Percentiles rank a stretch among this genome's conserved stretches.
These are phyloP conservation scores for Brachionus manjavacas DNA, from an alignment of 1,140 invertebrate species.

Conservation along the genomic window DNA sequence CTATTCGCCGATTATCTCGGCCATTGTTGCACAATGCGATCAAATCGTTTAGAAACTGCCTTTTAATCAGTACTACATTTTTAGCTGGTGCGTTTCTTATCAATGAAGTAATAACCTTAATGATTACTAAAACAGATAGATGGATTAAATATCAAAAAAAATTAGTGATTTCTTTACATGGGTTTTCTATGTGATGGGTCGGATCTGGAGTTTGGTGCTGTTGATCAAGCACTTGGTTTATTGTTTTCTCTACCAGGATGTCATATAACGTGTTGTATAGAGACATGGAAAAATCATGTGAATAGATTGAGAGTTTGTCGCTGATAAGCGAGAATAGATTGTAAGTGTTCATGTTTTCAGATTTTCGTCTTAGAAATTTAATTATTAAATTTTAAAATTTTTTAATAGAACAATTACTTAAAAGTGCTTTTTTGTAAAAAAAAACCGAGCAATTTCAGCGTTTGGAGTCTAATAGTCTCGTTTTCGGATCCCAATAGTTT, in stretches of 20 bases:
- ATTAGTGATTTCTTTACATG: conserved; percentile 68
- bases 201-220: conserved; percentile 87
- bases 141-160: background rate
- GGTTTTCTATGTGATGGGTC: conserved; percentile 90
- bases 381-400: background rate
- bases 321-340: conserved; percentile 93
- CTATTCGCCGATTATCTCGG: conserved; percentile 64
- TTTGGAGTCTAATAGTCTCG: conserved; percentile 87
- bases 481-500: conserved; percentile 89
- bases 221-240: conserved; percentile 82
- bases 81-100: conserved; percentile 91
- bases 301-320: conserved; percentile 80
- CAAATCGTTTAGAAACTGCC: conserved; percentile 70
- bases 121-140: conserved; percentile 45
- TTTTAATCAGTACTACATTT: conserved; percentile 82
- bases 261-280: conserved; percentile 99
- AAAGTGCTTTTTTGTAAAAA: conserved; percentile 89
- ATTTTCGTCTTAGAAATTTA: conserved; percentile 30
- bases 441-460: conserved; percentile 86
- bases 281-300: conserved; percentile 78
- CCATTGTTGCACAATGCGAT: conserved; percentile 8
- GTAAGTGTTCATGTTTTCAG: conserved; percentile 90
- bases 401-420: conserved; percentile 67
- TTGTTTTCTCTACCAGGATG: conserved; percentile 92
- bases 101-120: conserved; percentile 94